These are phyloP conservation scores for Willowsia nigromaculata DNA, from an alignment of 2,888 invertebrate species.

Conservation along the genomic window DNA sequence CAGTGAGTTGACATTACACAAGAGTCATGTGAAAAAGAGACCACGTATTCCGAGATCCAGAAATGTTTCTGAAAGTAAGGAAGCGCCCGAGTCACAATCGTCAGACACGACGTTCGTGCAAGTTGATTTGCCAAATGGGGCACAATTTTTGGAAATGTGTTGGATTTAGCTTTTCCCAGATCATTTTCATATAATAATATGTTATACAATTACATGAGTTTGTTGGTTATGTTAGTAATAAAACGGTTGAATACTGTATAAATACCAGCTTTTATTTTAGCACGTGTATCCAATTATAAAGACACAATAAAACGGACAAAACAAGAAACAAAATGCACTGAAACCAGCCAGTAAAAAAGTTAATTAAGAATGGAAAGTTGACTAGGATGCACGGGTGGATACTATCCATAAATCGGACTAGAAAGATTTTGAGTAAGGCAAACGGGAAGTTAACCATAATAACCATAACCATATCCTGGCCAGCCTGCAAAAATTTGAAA, in stretches of 20 bases:
- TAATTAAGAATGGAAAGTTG: not conserved
- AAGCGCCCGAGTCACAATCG: not conserved
- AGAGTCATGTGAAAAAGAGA: slow-evolving; percentile 5
- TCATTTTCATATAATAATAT: not conserved
- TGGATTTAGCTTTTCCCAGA: slow-evolving; percentile 70
- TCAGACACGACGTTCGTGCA: not conserved
- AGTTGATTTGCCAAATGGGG: slow-evolving; percentile 63
- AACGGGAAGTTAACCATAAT: not conserved
- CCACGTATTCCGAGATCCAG: slow-evolving; percentile 63
- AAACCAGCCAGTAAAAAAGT: slow-evolving; percentile 48
- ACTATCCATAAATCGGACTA: not conserved
- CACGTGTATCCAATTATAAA: not conserved
- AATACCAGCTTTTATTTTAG: not conserved
- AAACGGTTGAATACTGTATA: not conserved
- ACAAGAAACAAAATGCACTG: slow-evolving; percentile 38
- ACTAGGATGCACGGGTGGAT: slow-evolving; percentile 15
- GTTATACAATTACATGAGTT: too few species aligned
- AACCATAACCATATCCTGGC: not conserved
- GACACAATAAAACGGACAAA: not conserved
- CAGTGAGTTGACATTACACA: slow-evolving; percentile 42
- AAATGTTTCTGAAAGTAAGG: slow-evolving; percentile 53
- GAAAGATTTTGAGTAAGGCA: not conserved
- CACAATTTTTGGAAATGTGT: slow-evolving; percentile 61
- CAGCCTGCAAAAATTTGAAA: slow-evolving; percentile 30
- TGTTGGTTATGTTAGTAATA: not conserved